Base-by-base conservation (phyloP, 92 coral and sea anemone genomes). In the Palythoa grandiflora region DNA sequence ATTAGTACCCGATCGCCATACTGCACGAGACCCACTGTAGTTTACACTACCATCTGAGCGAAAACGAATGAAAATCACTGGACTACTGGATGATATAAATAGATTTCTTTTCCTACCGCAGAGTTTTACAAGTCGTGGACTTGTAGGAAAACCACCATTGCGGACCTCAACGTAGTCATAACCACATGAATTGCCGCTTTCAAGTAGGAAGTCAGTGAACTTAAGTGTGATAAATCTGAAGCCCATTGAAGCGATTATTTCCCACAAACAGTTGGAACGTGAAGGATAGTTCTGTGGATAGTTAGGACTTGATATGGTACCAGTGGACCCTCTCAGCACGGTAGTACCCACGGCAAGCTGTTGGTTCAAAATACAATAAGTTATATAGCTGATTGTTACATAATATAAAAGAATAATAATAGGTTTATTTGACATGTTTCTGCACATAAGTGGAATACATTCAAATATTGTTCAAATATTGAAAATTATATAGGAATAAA, bases 281-380 rank as follows among this genome's bases (percentile, higher is more conserved):
- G n/a, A n/a, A n/a, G 35, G 73, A 13, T 68, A 68, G 12, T 68
- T 9, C 2, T 19, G 2, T 9, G 73, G 73, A 10, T 68, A 68
- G 39, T 68, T 68, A 1, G 73, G 73, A 68, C 40, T 68, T 5
- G 73, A 68, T 68, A 68, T 68, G 9, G 0, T 11, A 19, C 73
- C 73, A 13, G 6, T 68, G 73, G 12, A 21, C 6, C 10, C 38
- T 20, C 73, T 68, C 1, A 68, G 73, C 1, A 68, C 9, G 44
- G 73, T 68, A 7, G 38, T 68, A 21, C 73, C 73, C 20, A n/a
- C 21, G 73, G 38, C 73, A 68, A 21, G 73, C 73, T 68, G 73
- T 68, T 59, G 66, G 5, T 59, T 14, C n/a, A 59, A 59, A 6
- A 59, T 59, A 12, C 1, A 12, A 59, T 10, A 12, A 15, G 14